Conservation (phyloP, 1,140 invertebrate genomes). For the Cheumatopsyche charites region DNA sequence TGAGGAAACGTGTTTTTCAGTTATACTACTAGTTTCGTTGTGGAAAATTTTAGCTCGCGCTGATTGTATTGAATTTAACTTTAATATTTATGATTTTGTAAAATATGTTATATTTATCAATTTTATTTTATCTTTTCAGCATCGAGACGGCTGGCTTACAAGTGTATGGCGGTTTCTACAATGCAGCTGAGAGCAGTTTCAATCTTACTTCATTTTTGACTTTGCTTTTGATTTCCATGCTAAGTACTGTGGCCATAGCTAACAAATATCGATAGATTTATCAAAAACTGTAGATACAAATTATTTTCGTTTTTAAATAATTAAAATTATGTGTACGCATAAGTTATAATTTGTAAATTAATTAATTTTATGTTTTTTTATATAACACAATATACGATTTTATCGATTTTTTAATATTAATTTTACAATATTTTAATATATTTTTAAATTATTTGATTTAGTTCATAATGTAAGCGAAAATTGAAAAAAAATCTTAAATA, state of each 20-base stretch:
- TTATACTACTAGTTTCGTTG: too few species aligned
- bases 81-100: too few species aligned
- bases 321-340: background rate
- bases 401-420: too few species aligned
- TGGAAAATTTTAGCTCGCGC: too few species aligned
- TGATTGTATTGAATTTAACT: too few species aligned
- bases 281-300: background rate
- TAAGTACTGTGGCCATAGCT: slow-evolving; percentile 51
- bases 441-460: too few species aligned
- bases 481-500: too few species aligned
- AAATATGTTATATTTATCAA: too few species aligned
- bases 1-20: too few species aligned
- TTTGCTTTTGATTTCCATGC: slow-evolving; percentile 52
- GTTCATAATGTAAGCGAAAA: too few species aligned
- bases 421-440: too few species aligned
- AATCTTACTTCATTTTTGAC: slow-evolving; percentile 53
- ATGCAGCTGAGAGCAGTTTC: slow-evolving; percentile 54
- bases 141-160: slow-evolving; percentile 83
- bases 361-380: background rate
- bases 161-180: slow-evolving; percentile 82
- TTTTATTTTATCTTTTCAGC: slow-evolving; percentile 57
- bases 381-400: too few species aligned
- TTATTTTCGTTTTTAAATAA: background rate
- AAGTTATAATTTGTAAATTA: background rate
- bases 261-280: slow-evolving; percentile 45